Base-by-base conservation (phyloP, 37 sponge, comb jelly and placozoan genomes). In the Halichondria panicea region DNA sequence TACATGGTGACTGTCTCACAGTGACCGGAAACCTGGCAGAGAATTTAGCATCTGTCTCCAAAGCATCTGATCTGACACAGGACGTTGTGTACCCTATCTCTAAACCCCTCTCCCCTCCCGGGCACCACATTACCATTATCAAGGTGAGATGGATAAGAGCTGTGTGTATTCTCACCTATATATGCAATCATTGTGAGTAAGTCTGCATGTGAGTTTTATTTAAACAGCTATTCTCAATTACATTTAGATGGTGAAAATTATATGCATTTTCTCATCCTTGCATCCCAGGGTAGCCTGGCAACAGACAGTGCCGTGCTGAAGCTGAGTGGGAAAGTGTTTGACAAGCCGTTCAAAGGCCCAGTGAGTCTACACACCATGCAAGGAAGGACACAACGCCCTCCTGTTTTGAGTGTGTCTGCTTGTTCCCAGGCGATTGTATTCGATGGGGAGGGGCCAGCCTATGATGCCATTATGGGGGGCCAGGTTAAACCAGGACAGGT, bases 381-480 rank as follows among this genome's bases (percentile, higher is more conserved):
- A n/a, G n/a, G n/a, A n/a, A n/a, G n/a, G n/a, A n/a, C n/a, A n/a
- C n/a, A n/a, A n/a, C n/a, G n/a, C n/a, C n/a, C n/a, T n/a, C n/a
- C n/a, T n/a, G n/a, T n/a, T n/a, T n/a, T n/a, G n/a, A n/a, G n/a
- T n/a, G n/a, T n/a, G n/a, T n/a, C n/a, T n/a, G n/a, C n/a, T n/a
- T n/a, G n/a, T n/a, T n/a, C n/a, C n/a, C 84, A 89, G 90, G 85
- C 85, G 2, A 71, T 79, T 27, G 90, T 89, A 58, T 89, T 89
- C 84, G 90, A 89, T 63, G 85, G 81, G 11, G 90, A 89, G 54
- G 52, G 42, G 2, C 40, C 39, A 33, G 90, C 90, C 3, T 84
- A 73, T 63, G 72, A 79, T 54, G 90, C 90, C 28, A 65, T 89
- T 39, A 89, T 89, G 90, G 55, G 33, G 25, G 89, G 89, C 2